Evolutionary conservation across 53 echinoderm and acorn worm genomes (phyloP), one percentile per base, ranked within the genome.

Genomic region (Glandiceps talaboti): DNA sequence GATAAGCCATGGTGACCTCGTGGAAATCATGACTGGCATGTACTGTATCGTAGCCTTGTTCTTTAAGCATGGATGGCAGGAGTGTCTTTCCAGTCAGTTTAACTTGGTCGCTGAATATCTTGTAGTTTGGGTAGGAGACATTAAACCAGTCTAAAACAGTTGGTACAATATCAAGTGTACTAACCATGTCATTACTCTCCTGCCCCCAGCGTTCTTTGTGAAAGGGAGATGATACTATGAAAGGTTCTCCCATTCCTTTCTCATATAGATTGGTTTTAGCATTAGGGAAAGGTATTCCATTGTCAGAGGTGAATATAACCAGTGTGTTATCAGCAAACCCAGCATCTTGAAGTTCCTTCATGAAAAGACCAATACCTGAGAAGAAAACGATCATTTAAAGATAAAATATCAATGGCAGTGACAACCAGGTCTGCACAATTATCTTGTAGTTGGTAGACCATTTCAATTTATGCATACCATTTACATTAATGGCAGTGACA

Each of bases 1-100:
- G 97, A 73, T 97, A 97, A 29, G 86, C 93, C 97, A 97, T 97
- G 33, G 97, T 97, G 84, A 93, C 85, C 79, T 97, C 97, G 29
- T 97, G 97, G 1, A 97, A 85, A 79, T 91, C 89, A 32, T 97
- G 97, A 74, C 97, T 97, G 73, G 91, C 85, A 75, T 90, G 90
- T 29, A 89, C 83, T 14, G 80, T 84, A 75, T 91, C 86, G 77
- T 83, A 93, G 20, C 64, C 64, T 14, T 92, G 93, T 82, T 97
- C 97, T 1, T 78, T 32, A 31, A 80, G 74, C 45, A 97, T 74
- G 0, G 90, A 79, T 12, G 97, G 93, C n/a, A 97, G 86, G 28
- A 93, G 79, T 20, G 97, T 93, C 75, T 76, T 83, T 1, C 97
- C 97, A 0, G 85, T 92, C 32, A 91, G 79, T 29, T 87, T 26